phyloP scores from a whole-genome alignment of 2,113 vertebrate genomes.

The Barbus barbus region DNA sequence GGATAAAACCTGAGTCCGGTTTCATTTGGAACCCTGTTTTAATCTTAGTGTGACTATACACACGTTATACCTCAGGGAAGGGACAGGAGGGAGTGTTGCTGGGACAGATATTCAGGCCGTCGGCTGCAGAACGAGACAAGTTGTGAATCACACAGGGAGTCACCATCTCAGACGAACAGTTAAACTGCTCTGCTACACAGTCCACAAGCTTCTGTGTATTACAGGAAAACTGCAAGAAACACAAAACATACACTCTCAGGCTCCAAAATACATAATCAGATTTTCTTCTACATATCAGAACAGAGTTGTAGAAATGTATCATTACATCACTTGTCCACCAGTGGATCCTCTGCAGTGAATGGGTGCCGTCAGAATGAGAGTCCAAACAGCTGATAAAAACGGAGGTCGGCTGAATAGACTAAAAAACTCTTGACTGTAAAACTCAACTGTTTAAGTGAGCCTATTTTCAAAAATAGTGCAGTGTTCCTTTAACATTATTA shows the following conservation, averaged over 20 bases:
- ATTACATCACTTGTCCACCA: not conserved
- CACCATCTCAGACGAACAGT: conserved; percentile 81
- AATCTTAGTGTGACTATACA: not conserved
- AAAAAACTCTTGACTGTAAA: too few species aligned
- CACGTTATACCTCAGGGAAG: conserved; percentile 86
- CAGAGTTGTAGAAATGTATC: too few species aligned
- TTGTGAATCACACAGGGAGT: conserved; percentile 84
- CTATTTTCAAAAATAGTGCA: too few species aligned
- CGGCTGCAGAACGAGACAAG: conserved; percentile 83
- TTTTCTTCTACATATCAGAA: too few species aligned
- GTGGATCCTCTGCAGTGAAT: not conserved
- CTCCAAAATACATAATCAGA: not conserved
- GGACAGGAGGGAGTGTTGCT: conserved; percentile 79
- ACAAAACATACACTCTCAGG: not conserved
- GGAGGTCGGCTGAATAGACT: too few species aligned
- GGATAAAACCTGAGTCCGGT: not conserved
- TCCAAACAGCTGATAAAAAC: not conserved
- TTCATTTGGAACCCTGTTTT: not conserved
- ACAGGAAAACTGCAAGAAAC: conserved; percentile 83
- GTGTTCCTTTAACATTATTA: too few species aligned
- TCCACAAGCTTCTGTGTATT: conserved; percentile 80
- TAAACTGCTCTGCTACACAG: conserved; percentile 83
- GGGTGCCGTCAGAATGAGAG: not conserved
- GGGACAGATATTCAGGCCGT: conserved; percentile 80
- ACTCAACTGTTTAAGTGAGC: too few species aligned